phyloP scores from a whole-genome alignment of 2,113 vertebrate genomes.

The Oceanodroma tethys region DNA sequence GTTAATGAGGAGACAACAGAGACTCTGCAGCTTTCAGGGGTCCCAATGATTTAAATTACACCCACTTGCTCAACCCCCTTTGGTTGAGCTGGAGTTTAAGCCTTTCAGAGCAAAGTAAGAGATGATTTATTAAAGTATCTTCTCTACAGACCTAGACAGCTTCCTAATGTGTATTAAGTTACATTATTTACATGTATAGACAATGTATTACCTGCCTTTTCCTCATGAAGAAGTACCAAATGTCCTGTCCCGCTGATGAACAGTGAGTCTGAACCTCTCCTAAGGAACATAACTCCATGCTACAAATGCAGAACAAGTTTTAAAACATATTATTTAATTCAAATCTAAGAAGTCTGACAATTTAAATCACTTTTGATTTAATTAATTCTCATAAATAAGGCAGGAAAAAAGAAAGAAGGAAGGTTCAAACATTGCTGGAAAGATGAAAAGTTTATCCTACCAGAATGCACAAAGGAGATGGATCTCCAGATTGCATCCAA shows the following conservation, averaged over 20 bases:
- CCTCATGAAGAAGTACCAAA: neutral
- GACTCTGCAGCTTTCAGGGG: neutral
- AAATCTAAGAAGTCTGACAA: neutral
- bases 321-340: neutral
- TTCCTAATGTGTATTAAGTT: neutral
- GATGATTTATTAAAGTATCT: neutral
- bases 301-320: neutral
- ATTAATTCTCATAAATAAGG: neutral
- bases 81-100: neutral
- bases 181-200: neutral
- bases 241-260: neutral
- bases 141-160: neutral
- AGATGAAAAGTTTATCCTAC: neutral
- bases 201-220: neutral
- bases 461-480: slow-evolving; percentile 70
- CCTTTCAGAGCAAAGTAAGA: neutral
- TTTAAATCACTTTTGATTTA: neutral
- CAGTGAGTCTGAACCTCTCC: neutral
- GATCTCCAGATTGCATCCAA: slow-evolving; percentile 71
- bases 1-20: neutral
- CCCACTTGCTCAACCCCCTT: neutral
- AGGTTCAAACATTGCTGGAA: neutral
- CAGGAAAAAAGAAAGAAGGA: neutral
- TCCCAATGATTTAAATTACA: neutral
- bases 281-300: neutral